Conservation (phyloP, 2,888 invertebrate species). For the Anaspis maculata region DNA sequence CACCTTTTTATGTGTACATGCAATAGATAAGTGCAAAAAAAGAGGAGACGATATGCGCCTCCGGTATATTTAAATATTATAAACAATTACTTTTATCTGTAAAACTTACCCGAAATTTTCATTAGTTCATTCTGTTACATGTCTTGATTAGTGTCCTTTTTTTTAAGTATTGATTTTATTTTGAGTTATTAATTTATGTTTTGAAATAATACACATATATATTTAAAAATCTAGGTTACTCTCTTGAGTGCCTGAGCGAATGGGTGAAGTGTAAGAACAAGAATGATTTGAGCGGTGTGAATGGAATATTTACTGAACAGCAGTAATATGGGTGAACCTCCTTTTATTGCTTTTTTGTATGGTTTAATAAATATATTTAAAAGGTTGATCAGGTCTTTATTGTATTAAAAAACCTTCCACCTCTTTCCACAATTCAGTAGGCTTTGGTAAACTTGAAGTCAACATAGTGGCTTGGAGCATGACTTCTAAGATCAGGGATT, state of each 20-base stretch:
- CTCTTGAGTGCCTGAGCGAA: conserved; percentile 8
- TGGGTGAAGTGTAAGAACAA: conserved; percentile 6
- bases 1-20: conserved; percentile 31
- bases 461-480: too few species aligned
- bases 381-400: too few species aligned
- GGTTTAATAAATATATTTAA: conserved; percentile 16
- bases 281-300: conserved; percentile 6
- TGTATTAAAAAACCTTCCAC: too few species aligned
- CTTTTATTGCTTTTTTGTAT: conserved; percentile 17
- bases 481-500: too few species aligned
- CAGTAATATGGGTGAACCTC: conserved; percentile 11
- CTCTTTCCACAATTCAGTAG: too few species aligned
- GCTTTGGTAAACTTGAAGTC: too few species aligned
- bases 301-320: conserved; percentile 9
- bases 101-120: too few species aligned
- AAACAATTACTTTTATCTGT: conserved; percentile 12
- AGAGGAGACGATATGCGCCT: too few species aligned
- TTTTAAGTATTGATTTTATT: too few species aligned
- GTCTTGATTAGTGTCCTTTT: too few species aligned
- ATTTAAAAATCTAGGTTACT: conserved; percentile 22
- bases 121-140: too few species aligned
- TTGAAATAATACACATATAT: conserved; percentile 22
- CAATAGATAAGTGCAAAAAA: conserved; percentile 28
- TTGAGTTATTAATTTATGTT: conserved; percentile 20
- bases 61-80: conserved; percentile 1